A percentile compares a stretch with the other conserved stretches of the same genome.
Conservation (phyloP, 1,140 invertebrate species). For the Patella vulgata region DNA sequence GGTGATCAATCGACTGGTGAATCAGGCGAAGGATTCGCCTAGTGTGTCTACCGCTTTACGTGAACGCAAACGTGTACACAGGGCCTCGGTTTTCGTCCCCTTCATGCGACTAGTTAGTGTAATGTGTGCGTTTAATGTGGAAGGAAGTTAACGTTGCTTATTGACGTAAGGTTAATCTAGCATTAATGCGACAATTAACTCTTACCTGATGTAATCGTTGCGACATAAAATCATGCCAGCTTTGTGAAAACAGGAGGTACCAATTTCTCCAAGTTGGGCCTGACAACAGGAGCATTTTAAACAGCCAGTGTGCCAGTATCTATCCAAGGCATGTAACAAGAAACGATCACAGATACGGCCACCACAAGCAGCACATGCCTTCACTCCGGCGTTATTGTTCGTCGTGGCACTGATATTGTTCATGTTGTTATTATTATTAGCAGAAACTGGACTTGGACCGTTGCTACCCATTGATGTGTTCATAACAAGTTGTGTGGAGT, state of each 20-base stretch:
- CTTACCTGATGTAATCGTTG: conserved; percentile 92
- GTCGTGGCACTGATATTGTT: too few relatives aligned
- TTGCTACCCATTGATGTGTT: conserved; percentile 8
- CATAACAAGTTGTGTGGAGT: not conserved
- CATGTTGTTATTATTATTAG: conserved; percentile 10
- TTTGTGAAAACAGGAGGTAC: conserved; percentile 88
- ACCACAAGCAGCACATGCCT: conserved; percentile 69
- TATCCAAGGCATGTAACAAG: conserved; percentile 86
- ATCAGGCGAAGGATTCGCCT: too few relatives aligned
- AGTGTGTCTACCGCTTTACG: too few relatives aligned
- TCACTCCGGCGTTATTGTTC: conserved; percentile 21
- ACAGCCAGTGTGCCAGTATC: conserved; percentile 92
- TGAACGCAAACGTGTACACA: too few relatives aligned
- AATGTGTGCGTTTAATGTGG: too few relatives aligned
- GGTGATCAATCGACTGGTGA: too few relatives aligned
- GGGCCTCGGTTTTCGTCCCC: too few relatives aligned
- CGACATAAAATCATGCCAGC: conserved; percentile 93
- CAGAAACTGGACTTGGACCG: conserved; percentile 8
- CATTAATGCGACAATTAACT: too few relatives aligned
- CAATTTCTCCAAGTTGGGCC: conserved; percentile 86
- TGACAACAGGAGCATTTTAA: conserved; percentile 91
- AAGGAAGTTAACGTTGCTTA: too few relatives aligned
- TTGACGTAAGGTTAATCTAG: too few relatives aligned
- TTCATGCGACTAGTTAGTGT: too few relatives aligned
- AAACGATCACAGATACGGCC: conserved; percentile 89